Conservation (phyloP, 2,797 vertebrate genomes). For the Rhinella marina region DNA sequence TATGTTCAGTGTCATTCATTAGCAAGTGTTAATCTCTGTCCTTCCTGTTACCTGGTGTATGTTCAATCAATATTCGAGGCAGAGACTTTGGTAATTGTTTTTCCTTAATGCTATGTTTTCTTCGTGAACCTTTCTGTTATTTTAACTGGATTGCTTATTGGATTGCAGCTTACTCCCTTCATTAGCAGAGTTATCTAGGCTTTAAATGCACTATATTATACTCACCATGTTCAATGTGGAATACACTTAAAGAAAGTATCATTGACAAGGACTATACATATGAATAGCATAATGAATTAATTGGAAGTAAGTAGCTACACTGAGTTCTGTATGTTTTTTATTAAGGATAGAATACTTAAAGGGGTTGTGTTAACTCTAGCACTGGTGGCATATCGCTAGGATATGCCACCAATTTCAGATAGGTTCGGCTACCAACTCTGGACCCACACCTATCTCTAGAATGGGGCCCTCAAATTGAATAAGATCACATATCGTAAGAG, state of each 20-base stretch:
- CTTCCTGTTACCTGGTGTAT: conserved; percentile 38
- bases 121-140: conserved; percentile 8
- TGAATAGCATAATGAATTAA: not conserved
- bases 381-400: no score
- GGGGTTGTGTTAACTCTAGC: no score
- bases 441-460: no score
- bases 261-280: not conserved
- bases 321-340: no score
- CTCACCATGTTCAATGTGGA: not conserved
- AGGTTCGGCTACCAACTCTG: no score
- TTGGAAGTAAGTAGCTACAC: not conserved
- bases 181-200: not conserved
- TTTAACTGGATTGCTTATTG: conserved; percentile 1
- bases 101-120: conserved; percentile 51
- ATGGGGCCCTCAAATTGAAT: no score
- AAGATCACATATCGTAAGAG: no score
- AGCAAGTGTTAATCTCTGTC: conserved; percentile 55
- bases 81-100: conserved; percentile 49
- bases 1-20: conserved; percentile 56
- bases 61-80: conserved; percentile 56
- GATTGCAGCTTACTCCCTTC: not conserved
- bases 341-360: no score
- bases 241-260: not conserved
- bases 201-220: not conserved
- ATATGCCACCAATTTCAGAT: no score